Evolutionary conservation across 2,797 vertebrate genomes (phyloP).

Genomic region (Falco concolor): DNA sequence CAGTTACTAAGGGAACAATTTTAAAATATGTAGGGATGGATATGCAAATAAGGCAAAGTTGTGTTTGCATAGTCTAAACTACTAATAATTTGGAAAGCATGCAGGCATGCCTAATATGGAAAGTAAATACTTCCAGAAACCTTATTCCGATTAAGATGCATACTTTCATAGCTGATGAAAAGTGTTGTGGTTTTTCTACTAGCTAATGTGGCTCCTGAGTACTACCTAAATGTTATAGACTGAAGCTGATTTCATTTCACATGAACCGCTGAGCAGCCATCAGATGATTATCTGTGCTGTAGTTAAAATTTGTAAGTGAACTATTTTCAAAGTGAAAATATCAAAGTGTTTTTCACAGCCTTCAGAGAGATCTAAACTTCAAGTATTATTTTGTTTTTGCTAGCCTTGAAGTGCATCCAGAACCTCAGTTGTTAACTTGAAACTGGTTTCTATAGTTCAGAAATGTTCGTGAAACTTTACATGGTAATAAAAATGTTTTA

Average conservation of each 20-base stretch:
- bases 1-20: background rate
- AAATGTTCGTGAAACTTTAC: slow-evolving; percentile 59
- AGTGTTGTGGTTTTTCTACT: background rate
- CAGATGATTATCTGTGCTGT: slow-evolving; percentile 12
- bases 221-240: background rate
- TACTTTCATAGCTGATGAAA: background rate
- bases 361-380: slow-evolving; percentile 57
- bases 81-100: background rate
- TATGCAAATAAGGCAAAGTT: background rate
- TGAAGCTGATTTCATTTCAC: slow-evolving; percentile 25
- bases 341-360: slow-evolving; percentile 55
- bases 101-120: background rate
- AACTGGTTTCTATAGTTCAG: slow-evolving; percentile 60
- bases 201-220: background rate
- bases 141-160: background rate
- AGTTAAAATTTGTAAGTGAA: slow-evolving; percentile 58
- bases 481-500: slow-evolving; percentile 63
- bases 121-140: background rate
- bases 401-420: slow-evolving; percentile 64
- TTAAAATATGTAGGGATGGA: background rate
- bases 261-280: background rate
- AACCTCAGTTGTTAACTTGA: slow-evolving; percentile 57
- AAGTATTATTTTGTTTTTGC: slow-evolving; percentile 63
- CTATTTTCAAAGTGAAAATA: slow-evolving; percentile 61
- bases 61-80: background rate